phyloP scores from a whole-genome alignment of 1,140 invertebrate species.

The Drosophila tani region DNA sequence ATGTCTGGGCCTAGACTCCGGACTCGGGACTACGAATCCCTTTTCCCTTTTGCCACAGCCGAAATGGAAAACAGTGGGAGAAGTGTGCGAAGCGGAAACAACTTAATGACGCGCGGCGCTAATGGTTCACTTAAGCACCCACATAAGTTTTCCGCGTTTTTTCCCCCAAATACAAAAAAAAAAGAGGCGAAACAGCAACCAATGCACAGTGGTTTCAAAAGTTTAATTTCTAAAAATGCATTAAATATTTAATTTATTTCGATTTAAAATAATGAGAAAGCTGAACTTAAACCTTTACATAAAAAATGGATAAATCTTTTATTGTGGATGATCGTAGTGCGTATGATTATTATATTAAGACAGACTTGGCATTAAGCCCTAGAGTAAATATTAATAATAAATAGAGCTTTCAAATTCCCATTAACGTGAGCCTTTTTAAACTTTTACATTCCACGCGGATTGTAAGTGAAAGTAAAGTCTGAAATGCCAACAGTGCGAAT shows the following conservation, averaged over 20 bases:
- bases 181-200: conserved; percentile 10
- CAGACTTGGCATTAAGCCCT: too few relatives aligned
- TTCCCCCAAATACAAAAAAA: conserved; percentile 52
- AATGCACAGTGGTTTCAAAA: conserved; percentile 14
- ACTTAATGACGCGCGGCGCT: conserved; percentile 83
- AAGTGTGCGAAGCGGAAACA: conserved; percentile 82
- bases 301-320: background rate
- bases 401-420: too few relatives aligned
- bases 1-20: conserved; percentile 41
- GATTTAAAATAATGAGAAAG: background rate
- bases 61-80: conserved; percentile 65
- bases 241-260: background rate
- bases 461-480: too few relatives aligned
- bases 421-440: background rate
- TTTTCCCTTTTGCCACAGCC: conserved; percentile 11
- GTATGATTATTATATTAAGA: background rate
- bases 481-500: background rate
- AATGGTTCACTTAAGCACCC: conserved; percentile 83
- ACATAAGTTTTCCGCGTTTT: conserved; percentile 72
- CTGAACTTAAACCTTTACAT: background rate
- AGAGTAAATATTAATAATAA: too few relatives aligned
- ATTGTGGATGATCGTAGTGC: background rate
- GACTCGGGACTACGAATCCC: conserved; percentile 5
- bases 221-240: background rate
- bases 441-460: too few relatives aligned